These are phyloP conservation scores for Enteromius treurensis DNA, from an alignment of 2,797 vertebrate species.

Conservation along the genomic window DNA sequence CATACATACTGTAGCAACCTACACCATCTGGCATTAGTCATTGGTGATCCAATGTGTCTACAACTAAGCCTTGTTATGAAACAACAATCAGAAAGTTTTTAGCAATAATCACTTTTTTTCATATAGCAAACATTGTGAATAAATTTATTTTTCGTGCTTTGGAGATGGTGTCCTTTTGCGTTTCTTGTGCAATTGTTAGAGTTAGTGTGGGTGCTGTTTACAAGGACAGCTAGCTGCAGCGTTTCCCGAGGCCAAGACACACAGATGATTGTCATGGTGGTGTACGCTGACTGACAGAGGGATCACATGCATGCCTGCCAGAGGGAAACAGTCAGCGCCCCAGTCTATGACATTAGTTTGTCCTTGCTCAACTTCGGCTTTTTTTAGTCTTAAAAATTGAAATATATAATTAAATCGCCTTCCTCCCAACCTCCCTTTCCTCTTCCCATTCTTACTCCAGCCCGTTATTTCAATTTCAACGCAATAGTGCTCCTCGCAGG, in stretches of 20 bases:
- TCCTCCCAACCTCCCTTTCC: conserved; percentile 64
- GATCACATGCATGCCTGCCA: conserved; percentile 80
- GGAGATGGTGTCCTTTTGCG: conserved; percentile 55
- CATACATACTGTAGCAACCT: background rate
- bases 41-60: background rate
- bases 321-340: conserved; percentile 78
- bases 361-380: conserved; percentile 80
- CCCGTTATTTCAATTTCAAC: conserved; percentile 56
- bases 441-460: conserved; percentile 51
- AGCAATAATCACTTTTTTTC: background rate
- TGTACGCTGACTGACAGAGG: conserved; percentile 84
- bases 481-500: conserved; percentile 23
- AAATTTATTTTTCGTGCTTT: conserved; percentile 42
- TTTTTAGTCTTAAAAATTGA: conserved; percentile 72
- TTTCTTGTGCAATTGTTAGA: conserved; percentile 70
- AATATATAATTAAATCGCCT: conserved; percentile 65
- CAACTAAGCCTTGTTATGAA: background rate
- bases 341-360: conserved; percentile 85
- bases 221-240: conserved; percentile 82
- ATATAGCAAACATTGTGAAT: background rate
- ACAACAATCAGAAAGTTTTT: background rate
- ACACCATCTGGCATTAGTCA: background rate
- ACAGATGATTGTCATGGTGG: conserved; percentile 82
- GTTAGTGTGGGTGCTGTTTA: conserved; percentile 76
- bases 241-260: conserved; percentile 74